phyloP scores from a whole-genome alignment of 2,797 vertebrate genomes.

The Astyanax mexicanus region DNA sequence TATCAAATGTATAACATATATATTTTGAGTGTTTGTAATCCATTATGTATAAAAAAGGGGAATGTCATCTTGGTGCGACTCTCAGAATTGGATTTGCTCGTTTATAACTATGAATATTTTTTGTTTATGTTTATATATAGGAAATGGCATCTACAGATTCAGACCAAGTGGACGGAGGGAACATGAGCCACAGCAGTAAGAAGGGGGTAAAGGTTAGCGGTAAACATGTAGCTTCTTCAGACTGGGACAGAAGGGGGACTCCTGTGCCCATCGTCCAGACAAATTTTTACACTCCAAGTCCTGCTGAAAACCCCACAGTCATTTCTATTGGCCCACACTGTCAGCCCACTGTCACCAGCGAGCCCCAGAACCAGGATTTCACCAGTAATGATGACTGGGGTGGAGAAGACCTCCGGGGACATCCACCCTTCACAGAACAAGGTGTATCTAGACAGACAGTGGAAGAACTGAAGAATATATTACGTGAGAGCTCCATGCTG shows the following conservation, averaged over 20 bases:
- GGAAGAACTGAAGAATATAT: slow-evolving; percentile 78
- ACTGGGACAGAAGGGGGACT: slow-evolving; percentile 73
- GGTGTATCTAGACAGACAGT: slow-evolving; percentile 75
- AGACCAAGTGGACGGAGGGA: slow-evolving; percentile 84
- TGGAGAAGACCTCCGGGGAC: slow-evolving; percentile 48
- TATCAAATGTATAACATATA: too few species aligned
- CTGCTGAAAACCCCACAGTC: slow-evolving; percentile 59
- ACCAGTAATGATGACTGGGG: slow-evolving; percentile 19
- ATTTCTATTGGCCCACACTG: slow-evolving; percentile 62
- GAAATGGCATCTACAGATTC: slow-evolving; percentile 69
- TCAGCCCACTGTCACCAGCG: slow-evolving; percentile 47
- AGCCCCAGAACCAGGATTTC: slow-evolving; percentile 42
- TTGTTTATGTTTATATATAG: slow-evolving; percentile 73
- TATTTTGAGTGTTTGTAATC: too few species aligned
- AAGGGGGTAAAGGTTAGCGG: slow-evolving; percentile 79
- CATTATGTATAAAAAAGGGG: too few species aligned
- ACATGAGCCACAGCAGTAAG: slow-evolving; percentile 78
- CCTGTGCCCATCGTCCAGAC: slow-evolving; percentile 63
- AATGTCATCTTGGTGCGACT: too few species aligned
- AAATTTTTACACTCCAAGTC: slow-evolving; percentile 51
- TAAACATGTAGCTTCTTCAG: slow-evolving; percentile 64
- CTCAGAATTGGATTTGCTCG: background rate
- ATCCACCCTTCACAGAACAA: slow-evolving; percentile 45
- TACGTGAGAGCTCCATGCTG: slow-evolving; percentile 71
- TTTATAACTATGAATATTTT: background rate